Evolutionary conservation across 2,888 invertebrate genomes (phyloP).

Genomic region (Drosophila fungiperda): DNA sequence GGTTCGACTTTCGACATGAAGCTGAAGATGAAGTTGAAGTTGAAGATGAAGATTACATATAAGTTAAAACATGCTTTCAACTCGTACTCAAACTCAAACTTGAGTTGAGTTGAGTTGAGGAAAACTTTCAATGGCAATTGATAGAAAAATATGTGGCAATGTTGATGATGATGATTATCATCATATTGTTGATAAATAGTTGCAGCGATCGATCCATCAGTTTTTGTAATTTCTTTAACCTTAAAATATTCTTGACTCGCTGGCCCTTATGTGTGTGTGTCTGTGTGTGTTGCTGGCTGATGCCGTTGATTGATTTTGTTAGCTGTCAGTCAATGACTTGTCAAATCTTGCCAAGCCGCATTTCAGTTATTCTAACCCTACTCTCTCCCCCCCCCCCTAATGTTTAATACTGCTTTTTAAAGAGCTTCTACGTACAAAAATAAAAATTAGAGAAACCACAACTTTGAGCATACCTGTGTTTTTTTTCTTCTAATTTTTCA

Average conservation of each 20-base stretch:
- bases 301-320: conserved; percentile 33
- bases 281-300: not conserved
- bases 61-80: not conserved
- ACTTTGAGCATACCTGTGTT: conserved; percentile 31
- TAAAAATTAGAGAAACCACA: conserved; percentile 2
- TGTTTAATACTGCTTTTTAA: not conserved
- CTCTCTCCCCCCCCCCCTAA: not conserved
- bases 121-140: conserved; percentile 1
- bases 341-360: conserved; percentile 33
- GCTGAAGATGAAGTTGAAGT: conserved; percentile 5
- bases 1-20: conserved; percentile 29
- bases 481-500: too few relatives aligned
- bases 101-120: too few relatives aligned
- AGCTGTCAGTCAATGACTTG: conserved; percentile 48
- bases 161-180: not conserved
- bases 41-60: conserved; percentile 3
- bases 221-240: conserved; percentile 33
- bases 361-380: conserved; percentile 12
- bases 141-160: not conserved
- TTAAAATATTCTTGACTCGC: conserved; percentile 9
- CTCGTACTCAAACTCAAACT: not conserved
- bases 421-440: conserved; percentile 14
- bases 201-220: conserved; percentile 24
- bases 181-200: not conserved
- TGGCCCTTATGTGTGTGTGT: not conserved